Evolutionary conservation across 2,888 invertebrate genomes (phyloP).

Genomic region (Drosophila colorata): DNA sequence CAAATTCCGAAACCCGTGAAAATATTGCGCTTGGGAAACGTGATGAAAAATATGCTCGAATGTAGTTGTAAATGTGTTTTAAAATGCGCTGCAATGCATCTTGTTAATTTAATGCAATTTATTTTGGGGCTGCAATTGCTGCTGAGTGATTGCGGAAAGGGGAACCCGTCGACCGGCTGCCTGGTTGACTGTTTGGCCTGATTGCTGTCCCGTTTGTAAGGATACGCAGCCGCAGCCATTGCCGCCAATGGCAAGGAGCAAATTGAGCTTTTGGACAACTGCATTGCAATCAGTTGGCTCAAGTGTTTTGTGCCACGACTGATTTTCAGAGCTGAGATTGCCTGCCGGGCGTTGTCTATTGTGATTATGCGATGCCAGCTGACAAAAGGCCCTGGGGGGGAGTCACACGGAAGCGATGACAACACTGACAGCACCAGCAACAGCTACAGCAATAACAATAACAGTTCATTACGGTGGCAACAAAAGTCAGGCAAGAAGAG

Average conservation of each 20-base stretch:
- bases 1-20: slow-evolving; percentile 11
- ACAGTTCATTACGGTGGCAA: slow-evolving; percentile 54
- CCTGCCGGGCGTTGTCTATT: slow-evolving; percentile 67
- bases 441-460: slow-evolving; percentile 27
- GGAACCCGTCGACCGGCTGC: neutral
- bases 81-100: slow-evolving; percentile 51
- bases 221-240: slow-evolving; percentile 8
- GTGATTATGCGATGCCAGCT: slow-evolving; percentile 72
- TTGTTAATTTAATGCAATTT: slow-evolving; percentile 65
- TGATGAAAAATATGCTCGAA: slow-evolving; percentile 41
- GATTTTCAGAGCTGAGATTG: slow-evolving; percentile 57
- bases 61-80: slow-evolving; percentile 50
- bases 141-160: slow-evolving; percentile 24
- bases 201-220: slow-evolving; percentile 38
- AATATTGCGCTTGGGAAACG: slow-evolving; percentile 19
- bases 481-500: slow-evolving; percentile 55
- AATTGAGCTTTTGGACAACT: slow-evolving; percentile 18
- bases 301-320: slow-evolving; percentile 53
- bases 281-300: slow-evolving; percentile 45
- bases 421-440: slow-evolving; percentile 20
- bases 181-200: slow-evolving; percentile 25
- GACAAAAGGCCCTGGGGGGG: slow-evolving; percentile 49
- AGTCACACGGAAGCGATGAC: slow-evolving; percentile 69
- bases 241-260: slow-evolving; percentile 38
- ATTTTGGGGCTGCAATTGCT: slow-evolving; percentile 38